These are phyloP conservation scores for Argentina silus DNA, from an alignment of 2,797 vertebrate species.

Conservation along the genomic window DNA sequence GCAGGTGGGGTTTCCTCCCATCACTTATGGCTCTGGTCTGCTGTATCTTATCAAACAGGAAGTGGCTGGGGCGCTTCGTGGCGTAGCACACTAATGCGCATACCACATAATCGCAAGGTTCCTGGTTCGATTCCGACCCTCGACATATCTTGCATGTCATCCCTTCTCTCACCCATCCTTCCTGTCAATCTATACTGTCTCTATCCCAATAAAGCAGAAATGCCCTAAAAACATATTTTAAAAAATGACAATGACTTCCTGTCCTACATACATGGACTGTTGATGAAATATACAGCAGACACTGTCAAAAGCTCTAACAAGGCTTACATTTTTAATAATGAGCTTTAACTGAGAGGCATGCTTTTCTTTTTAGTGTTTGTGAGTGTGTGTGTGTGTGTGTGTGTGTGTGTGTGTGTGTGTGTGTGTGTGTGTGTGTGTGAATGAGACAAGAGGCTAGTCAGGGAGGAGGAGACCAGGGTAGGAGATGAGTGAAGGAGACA, in stretches of 20 bases:
- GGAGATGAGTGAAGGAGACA: background rate
- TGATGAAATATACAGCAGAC: conserved; percentile 75
- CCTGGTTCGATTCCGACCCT: too few relatives aligned
- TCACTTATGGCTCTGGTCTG: conserved; percentile 32
- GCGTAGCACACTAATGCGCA: too few relatives aligned
- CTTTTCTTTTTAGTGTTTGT: background rate
- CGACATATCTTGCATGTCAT: too few relatives aligned
- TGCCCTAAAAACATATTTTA: too few relatives aligned
- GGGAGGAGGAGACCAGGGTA: background rate
- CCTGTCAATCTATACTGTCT: too few relatives aligned
- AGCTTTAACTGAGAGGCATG: conserved; percentile 33
- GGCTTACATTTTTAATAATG: conserved; percentile 64
- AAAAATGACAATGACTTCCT: conserved; percentile 65
- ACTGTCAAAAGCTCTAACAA: conserved; percentile 55
- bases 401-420: conserved; percentile 7
- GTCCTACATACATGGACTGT: conserved; percentile 55
- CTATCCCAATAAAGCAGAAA: too few relatives aligned
- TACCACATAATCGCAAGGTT: too few relatives aligned
- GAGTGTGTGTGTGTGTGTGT: conserved; percentile 10
- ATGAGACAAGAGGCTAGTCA: background rate
- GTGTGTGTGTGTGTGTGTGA: conserved; percentile 17
- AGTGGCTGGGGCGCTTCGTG: too few relatives aligned
- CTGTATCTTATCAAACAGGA: conserved; percentile 65
- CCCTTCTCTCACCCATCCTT: too few relatives aligned
- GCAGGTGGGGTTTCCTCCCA: conserved; percentile 51